Evolutionary conservation across 2,113 vertebrate species (phyloP).

Genomic region (Lagopus muta): DNA sequence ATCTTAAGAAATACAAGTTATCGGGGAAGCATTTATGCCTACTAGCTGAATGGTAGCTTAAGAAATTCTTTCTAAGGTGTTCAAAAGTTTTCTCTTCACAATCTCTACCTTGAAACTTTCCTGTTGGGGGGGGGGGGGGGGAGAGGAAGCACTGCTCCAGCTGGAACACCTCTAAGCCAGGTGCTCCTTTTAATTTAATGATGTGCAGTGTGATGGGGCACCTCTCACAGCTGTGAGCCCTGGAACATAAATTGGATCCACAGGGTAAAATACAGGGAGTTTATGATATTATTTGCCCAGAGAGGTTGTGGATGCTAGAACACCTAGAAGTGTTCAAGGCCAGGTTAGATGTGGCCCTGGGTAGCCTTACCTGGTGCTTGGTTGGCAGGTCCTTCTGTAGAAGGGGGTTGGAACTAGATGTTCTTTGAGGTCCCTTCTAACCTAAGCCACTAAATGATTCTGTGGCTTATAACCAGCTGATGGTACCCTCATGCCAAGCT

Average conservation of each 20-base stretch:
- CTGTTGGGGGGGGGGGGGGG: neutral
- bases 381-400: too few relatives aligned
- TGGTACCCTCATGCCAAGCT: neutral
- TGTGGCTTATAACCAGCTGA: neutral
- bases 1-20: neutral
- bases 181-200: neutral
- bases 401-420: too few relatives aligned
- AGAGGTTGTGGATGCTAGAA: too few relatives aligned
- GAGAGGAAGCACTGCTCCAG: neutral
- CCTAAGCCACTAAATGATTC: too few relatives aligned
- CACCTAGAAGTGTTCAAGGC: too few relatives aligned
- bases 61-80: neutral
- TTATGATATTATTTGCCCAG: neutral
- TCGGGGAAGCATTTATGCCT: neutral
- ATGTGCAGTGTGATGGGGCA: neutral
- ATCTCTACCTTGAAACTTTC: neutral
- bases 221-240: neutral
- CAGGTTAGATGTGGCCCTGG: too few relatives aligned
- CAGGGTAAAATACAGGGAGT: neutral
- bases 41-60: neutral
- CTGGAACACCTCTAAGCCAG: neutral
- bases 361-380: too few relatives aligned
- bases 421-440: too few relatives aligned
- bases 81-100: neutral
- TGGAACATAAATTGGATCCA: neutral